Percentiles rank a stretch among this genome's conserved stretches.
Conservation (phyloP, 1,140 invertebrate genomes). For the Centruroides vittatus region DNA sequence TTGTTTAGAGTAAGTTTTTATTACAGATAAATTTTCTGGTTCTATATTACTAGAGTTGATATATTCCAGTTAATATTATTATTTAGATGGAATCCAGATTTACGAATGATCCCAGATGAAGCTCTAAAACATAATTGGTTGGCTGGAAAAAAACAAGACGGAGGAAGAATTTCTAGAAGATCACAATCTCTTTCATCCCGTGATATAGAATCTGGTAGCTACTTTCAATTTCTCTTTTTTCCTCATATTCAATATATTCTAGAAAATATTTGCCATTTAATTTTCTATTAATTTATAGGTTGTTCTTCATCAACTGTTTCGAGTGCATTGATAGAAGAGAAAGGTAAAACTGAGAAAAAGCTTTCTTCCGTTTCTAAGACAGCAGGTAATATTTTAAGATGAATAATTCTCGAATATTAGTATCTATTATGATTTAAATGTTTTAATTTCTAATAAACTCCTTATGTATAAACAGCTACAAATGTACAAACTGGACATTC, state of each 20-base stretch:
- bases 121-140: slow-evolving; percentile 43
- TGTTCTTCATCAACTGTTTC: not conserved
- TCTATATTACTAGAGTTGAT: not conserved
- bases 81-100: slow-evolving; percentile 87
- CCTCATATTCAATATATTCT: not conserved
- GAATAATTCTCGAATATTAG: no score
- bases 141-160: slow-evolving; percentile 16
- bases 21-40: not conserved
- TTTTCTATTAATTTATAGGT: not conserved
- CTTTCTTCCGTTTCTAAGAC: not conserved
- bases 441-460: not conserved
- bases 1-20: slow-evolving; percentile 70
- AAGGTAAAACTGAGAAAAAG: not conserved
- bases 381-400: not conserved
- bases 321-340: not conserved
- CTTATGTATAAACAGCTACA: not conserved
- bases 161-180: not conserved
- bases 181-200: no score
- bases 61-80: not conserved
- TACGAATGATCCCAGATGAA: slow-evolving; percentile 82
- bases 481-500: slow-evolving; percentile 7
- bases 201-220: not conserved
- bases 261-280: no score
- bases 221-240: slow-evolving; percentile 5
- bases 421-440: not conserved